These are phyloP conservation scores for Hystrix brachyura DNA, from an alignment of 2,113 vertebrate genomes.

Conservation along the genomic window DNA sequence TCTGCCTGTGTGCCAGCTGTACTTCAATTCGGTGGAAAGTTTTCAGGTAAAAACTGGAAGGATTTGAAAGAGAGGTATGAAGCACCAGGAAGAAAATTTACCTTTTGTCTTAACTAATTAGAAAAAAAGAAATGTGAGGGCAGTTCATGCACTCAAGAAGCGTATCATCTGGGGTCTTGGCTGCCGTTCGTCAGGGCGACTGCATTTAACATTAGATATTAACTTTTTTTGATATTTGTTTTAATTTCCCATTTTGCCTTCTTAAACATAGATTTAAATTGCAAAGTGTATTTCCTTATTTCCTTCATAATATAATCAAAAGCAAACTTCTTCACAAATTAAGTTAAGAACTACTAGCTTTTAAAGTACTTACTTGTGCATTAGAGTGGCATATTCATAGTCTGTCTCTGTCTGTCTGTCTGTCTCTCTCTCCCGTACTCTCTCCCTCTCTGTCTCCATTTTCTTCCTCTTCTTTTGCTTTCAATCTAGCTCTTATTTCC, in stretches of 20 bases:
- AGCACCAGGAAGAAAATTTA: background rate
- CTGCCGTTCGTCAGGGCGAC: background rate
- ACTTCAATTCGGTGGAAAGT: background rate
- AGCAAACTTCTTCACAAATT: conserved; percentile 59
- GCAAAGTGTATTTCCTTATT: conserved; percentile 58
- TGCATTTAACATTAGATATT: background rate
- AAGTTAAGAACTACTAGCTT: conserved; percentile 45
- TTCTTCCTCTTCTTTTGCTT: background rate
- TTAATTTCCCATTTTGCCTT: conserved; percentile 60
- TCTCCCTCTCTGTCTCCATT: background rate
- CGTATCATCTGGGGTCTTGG: background rate
- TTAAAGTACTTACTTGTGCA: conserved; percentile 8
- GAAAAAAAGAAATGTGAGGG: background rate
- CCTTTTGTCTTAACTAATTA: background rate
- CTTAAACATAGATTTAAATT: conserved; percentile 65
- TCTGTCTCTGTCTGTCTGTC: background rate
- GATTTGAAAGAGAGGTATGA: background rate
- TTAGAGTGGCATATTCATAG: background rate
- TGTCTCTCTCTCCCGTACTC: too few species aligned
- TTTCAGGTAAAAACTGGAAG: background rate
- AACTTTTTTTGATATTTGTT: conserved; percentile 60
- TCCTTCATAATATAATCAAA: conserved; percentile 62
- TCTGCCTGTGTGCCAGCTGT: background rate
- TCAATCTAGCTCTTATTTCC: background rate
- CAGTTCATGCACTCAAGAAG: background rate